Evolutionary conservation across 2,888 invertebrate genomes (phyloP), one percentile per base, ranked within the genome.

Genomic region (Amphipyra tragopoginis): DNA sequence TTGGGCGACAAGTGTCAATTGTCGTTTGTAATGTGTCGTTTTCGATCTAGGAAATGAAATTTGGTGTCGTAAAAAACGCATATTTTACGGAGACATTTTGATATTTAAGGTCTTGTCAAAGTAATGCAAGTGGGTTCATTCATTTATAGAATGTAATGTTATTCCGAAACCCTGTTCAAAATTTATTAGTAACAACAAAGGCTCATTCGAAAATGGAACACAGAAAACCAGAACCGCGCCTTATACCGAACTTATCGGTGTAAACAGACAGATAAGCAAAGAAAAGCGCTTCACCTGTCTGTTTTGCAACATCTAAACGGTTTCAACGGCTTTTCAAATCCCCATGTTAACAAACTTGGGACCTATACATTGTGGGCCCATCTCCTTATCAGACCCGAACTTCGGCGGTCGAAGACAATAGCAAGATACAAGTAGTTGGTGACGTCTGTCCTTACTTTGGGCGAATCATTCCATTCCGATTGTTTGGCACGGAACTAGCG

Each of bases 341-440:
- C 87, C 80, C 77, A 83, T 80, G 84, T 85, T 80, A 78, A 81
- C 85, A 82, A 87, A 90, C 88, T 90, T 90, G 87, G 88, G 84
- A 86, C 86, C 87, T 86, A 84, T 83, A 82, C 84, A 86, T 90
- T 88, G 86, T 90, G 84, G 72, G 66, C 65, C 75, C 82, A 71
- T 79, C 82, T 75, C 75, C 72, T 91, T 92, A 92, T 91, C 92
- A 77, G 64, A 55, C 78, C 84, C 88, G 85, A 92, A 92, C 88
- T 92, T 92, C 84, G 83, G 72, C 81, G 80, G 83, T 76, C 57
- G 72, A 88, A 90, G 90, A 91, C 89, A 88, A 89, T 81, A 64
- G 82, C 72, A 85, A 85, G 87, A 85, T 77, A 80, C 81, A 81
- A 84, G 82, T 81, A 75, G 72, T 75, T 75, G 64, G 78, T 83